A percentile compares a stretch with the other conserved stretches of the same genome.
These are phyloP conservation scores for Acropora yongei DNA, from an alignment of 64 coral and sea anemone genomes.

Conservation along the genomic window DNA sequence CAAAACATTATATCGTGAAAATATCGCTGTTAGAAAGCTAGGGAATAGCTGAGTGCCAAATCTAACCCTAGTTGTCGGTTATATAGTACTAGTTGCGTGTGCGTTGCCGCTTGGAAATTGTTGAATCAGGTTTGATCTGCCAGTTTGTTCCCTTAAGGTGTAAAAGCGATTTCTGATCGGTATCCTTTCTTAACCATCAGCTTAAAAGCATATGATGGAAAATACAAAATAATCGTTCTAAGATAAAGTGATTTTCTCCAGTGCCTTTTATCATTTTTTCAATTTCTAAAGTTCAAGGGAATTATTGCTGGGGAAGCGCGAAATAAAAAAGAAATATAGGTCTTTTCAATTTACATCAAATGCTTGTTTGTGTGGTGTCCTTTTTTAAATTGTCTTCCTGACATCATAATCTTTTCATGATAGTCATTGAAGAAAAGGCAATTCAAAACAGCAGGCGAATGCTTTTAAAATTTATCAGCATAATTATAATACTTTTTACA, in stretches of 20 bases:
- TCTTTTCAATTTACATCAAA: background rate
- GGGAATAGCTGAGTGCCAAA: too few species aligned
- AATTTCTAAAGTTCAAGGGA: background rate
- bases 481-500: conserved; percentile 31
- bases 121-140: background rate
- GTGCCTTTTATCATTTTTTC: background rate
- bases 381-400: background rate
- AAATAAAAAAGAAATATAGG: background rate
- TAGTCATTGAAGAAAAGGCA: background rate
- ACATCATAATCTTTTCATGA: background rate
- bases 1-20: background rate
- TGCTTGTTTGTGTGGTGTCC: background rate
- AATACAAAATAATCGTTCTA: background rate
- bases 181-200: conserved; percentile 11
- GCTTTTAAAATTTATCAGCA: conserved; percentile 3
- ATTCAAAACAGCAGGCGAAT: background rate
- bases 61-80: too few species aligned
- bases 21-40: too few species aligned
- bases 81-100: too few species aligned
- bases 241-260: background rate
- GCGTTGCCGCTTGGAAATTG: background rate
- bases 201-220: background rate
- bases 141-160: background rate
- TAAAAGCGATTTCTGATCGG: background rate
- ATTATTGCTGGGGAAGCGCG: background rate